Evolutionary conservation across 2,888 invertebrate genomes (phyloP).

Genomic region (Belgica antarctica): DNA sequence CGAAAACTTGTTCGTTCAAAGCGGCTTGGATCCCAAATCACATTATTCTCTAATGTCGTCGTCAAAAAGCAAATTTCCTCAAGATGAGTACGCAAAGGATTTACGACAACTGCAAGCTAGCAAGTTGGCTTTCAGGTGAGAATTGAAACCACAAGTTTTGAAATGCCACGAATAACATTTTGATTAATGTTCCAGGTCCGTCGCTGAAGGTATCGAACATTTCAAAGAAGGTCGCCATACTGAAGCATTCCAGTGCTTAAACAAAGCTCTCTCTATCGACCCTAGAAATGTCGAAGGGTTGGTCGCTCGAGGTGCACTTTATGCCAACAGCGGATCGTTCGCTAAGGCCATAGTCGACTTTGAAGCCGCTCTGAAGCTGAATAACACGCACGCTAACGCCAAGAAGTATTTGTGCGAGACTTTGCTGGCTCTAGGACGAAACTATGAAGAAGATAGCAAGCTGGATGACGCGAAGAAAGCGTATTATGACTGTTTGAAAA

Average conservation of each 20-base stretch:
- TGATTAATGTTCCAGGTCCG: constrained; percentile 57
- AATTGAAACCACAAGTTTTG: constrained; percentile 36
- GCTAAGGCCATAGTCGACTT: constrained; percentile 93
- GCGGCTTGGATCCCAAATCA: constrained; percentile 54
- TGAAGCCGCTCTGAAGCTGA: constrained; percentile 82
- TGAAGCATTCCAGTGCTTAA: constrained; percentile 91
- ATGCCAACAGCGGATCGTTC: constrained; percentile 91
- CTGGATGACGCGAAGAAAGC: constrained; percentile 80
- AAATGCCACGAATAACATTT: not conserved
- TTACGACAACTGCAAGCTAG: constrained; percentile 86
- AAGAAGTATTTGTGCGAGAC: constrained; percentile 93
- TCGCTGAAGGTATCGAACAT: constrained; percentile 92
- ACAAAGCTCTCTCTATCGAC: constrained; percentile 89
- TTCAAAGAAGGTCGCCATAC: constrained; percentile 90
- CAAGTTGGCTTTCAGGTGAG: constrained; percentile 82
- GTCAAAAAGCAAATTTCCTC: constrained; percentile 74
- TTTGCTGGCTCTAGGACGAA: constrained; percentile 81
- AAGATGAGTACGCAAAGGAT: constrained; percentile 78
- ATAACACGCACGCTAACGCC: constrained; percentile 88
- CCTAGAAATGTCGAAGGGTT: constrained; percentile 88
- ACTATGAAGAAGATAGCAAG: constrained; percentile 84
- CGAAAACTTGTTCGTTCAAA: constrained; percentile 75
- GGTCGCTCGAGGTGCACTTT: constrained; percentile 86
- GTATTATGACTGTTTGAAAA: constrained; percentile 77
- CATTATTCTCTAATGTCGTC: constrained; percentile 51